Percentiles rank a stretch among this genome's conserved stretches.
phyloP scores from a whole-genome alignment of 1,140 invertebrate genomes.

The Marisa cornuarietis region DNA sequence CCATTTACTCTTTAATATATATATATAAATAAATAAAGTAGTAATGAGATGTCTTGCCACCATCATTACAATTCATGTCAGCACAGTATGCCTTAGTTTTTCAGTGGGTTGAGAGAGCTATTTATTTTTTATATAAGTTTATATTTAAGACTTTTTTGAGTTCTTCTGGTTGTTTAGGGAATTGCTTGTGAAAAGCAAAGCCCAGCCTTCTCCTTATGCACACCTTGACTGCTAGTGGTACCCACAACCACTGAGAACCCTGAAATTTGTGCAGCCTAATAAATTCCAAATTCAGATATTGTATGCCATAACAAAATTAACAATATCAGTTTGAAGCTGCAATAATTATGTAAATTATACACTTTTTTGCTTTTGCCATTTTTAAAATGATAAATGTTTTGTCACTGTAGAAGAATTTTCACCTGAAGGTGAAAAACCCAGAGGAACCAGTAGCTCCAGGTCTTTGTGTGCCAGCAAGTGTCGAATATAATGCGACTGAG shows the following conservation, averaged over 20 bases:
- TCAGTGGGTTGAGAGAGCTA: no score
- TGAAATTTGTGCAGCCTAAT: background rate
- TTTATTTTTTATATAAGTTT: no score
- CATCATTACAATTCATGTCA: no score
- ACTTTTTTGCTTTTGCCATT: background rate
- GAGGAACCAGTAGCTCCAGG: conserved; percentile 62
- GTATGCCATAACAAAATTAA: background rate
- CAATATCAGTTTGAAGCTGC: background rate
- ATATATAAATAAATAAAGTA: no score
- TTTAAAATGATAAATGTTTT: background rate
- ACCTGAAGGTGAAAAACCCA: conserved; percentile 62
- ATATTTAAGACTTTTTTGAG: no score
- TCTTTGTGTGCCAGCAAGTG: conserved; percentile 54
- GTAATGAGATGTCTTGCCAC: no score
- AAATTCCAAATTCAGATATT: background rate
- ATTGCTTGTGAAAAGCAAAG: no score
- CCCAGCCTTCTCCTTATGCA: background rate
- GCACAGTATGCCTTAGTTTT: no score
- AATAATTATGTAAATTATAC: background rate
- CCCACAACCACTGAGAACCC: background rate
- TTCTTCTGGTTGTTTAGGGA: no score
- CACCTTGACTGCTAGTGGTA: background rate
- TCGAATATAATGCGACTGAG: conserved; percentile 57
- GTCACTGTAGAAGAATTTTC: conserved; percentile 50
- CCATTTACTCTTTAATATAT: no score